These are phyloP conservation scores for Meandrina meandrites DNA, from an alignment of 92 coral and sea anemone genomes.

Conservation along the genomic window DNA sequence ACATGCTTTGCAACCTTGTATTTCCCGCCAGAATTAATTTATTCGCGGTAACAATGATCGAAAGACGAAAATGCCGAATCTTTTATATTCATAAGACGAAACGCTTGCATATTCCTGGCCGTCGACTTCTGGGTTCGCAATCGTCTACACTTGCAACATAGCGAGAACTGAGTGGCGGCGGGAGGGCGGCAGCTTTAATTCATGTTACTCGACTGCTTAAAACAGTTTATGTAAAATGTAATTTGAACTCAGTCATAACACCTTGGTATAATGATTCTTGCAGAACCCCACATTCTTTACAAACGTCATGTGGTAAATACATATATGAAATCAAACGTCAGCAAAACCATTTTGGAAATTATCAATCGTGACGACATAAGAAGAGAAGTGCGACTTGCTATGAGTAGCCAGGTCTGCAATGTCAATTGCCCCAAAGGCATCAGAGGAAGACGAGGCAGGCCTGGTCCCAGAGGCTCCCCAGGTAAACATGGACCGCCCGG, in stretches of 20 bases:
- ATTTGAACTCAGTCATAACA: neutral
- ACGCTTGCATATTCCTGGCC: too few species aligned
- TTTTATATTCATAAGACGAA: too few species aligned
- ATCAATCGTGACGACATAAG: neutral
- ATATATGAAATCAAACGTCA: neutral
- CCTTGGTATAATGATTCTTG: neutral
- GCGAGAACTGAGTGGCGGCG: too few species aligned
- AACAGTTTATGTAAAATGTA: too few species aligned
- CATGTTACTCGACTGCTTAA: too few species aligned
- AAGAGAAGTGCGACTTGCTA: neutral
- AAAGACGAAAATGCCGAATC: too few species aligned
- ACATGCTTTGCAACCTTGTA: too few species aligned
- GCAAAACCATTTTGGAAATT: neutral
- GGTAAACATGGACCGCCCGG: slow-evolving; percentile 43
- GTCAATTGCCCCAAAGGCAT: neutral
- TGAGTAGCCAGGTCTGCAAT: neutral
- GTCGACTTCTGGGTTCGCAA: too few species aligned
- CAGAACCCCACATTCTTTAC: neutral
- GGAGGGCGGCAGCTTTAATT: too few species aligned
- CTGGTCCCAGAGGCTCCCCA: slow-evolving; percentile 22
- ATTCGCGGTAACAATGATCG: too few species aligned
- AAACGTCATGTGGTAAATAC: neutral
- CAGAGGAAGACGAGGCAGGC: slow-evolving; percentile 39
- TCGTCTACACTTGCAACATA: too few species aligned
- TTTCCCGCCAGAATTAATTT: too few species aligned